Evolutionary conservation across 2,113 vertebrate species (phyloP), one percentile per base, ranked within the genome.

Genomic region (Numenius arquata): DNA sequence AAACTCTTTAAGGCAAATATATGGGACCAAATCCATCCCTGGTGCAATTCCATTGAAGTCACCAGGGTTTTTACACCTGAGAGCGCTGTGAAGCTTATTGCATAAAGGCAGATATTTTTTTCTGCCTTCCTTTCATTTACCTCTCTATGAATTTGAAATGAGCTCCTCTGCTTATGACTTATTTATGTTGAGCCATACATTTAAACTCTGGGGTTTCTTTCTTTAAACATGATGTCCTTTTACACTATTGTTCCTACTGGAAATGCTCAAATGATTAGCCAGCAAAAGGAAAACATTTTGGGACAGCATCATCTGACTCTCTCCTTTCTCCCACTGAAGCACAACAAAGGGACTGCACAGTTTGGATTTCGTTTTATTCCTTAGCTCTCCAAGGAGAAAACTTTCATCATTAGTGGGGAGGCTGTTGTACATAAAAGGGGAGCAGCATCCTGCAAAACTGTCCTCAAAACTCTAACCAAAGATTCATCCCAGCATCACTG

Each of bases 71-170:
- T 80, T 90, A 52, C 43, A 90, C 84, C 67, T 91, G 73, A 80
- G 61, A 93, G 45, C 61, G 47, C 87, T 47, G 45, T 70, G 55
- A 83, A 73, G 61, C 29, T 67, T 65, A 48, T 43, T 88, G n/a
- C 66, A 82, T 48, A 96, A 94, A 95, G 27, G 72, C 47, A 88
- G n/a, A 38, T 16, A 67, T 81, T 86, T 78, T 85, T 56, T 56
- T 27, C 55, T 5, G 1, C 30, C 34, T 93, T 29, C 50, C 58
- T 90, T 96, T 95, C 84, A 85, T 95, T 95, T 92, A 65, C 47
- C 29, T 89, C 52, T 68, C 61, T 58, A 9, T 55, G 63, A 91
- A 94, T 95, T 82, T 87, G 34, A 90, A 93, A 96, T 89, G n/a
- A 85, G 47, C 29, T 65, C 17, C 27, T 79, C 70, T 72, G 27